Conservation (phyloP, 2,113 vertebrate genomes). For the Semicossyphus pulcher region DNA sequence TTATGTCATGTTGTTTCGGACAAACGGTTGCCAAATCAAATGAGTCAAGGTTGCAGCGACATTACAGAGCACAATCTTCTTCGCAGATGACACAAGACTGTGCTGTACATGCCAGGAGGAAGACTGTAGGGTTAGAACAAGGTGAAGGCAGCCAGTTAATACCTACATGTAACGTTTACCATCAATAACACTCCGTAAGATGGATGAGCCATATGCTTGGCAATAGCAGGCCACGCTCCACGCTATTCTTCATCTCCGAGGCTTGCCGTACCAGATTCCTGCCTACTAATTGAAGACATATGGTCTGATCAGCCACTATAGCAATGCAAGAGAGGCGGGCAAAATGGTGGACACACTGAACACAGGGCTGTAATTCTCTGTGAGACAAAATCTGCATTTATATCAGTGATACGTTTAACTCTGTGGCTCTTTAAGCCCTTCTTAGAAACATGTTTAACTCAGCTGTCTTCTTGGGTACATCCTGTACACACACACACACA, state of each 20-base stretch:
- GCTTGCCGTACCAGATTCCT: conserved; percentile 65
- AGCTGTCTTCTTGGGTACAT: conserved; percentile 34
- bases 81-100: conserved; percentile 14
- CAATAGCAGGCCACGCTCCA: conserved; percentile 57
- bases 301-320: conserved; percentile 65
- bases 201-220: conserved; percentile 67
- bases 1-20: conserved; percentile 4
- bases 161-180: conserved; percentile 64
- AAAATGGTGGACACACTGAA: conserved; percentile 44
- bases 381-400: conserved; percentile 28
- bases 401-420: conserved; percentile 9
- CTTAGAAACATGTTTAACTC: conserved; percentile 10
- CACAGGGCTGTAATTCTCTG: background rate
- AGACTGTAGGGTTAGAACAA: background rate
- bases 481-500: conserved; percentile 14
- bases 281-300: conserved; percentile 75
- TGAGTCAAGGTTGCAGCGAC: conserved; percentile 15
- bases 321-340: conserved; percentile 19
- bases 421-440: conserved; percentile 7
- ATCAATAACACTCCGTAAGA: conserved; percentile 71
- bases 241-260: conserved; percentile 70
- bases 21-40: conserved; percentile 11
- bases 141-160: conserved; percentile 53
- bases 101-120: background rate
- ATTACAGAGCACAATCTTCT: conserved; percentile 8